Conservation (phyloP, 2,797 vertebrate genomes). For the Clarias fuscus region DNA sequence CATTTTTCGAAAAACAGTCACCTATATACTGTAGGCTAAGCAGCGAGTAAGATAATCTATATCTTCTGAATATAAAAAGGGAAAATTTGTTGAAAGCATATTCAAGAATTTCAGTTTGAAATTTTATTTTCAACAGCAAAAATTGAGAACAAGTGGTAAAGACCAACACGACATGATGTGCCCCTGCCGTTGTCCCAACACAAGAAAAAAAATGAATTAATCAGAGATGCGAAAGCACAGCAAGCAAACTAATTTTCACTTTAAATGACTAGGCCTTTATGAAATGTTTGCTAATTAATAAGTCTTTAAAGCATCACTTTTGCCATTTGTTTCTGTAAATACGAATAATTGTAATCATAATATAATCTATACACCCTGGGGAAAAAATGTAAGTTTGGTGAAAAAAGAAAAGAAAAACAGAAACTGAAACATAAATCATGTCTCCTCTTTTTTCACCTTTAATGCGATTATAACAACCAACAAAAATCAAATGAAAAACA, state of each 20-base stretch:
- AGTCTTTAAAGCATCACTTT: background rate
- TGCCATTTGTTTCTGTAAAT: background rate
- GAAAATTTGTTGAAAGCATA: background rate
- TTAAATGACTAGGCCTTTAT: background rate
- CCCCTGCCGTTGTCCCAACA: constrained; percentile 27
- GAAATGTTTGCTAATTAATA: background rate
- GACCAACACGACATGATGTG: constrained; percentile 16
- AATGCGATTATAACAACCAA: background rate
- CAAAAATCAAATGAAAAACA: background rate
- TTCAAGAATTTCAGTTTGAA: background rate
- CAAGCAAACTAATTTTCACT: background rate
- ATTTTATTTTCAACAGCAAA: background rate
- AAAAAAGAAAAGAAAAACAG: no score
- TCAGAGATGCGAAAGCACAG: background rate
- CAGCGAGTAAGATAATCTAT: constrained; percentile 1
- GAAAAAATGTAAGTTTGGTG: background rate
- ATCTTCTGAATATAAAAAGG: constrained; percentile 4
- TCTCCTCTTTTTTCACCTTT: background rate
- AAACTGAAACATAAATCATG: background rate
- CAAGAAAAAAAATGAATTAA: background rate
- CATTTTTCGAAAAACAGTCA: constrained; percentile 28
- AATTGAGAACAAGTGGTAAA: constrained; percentile 1
- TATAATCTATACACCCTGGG: background rate
- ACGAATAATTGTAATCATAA: background rate
- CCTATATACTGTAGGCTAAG: constrained; percentile 5